A percentile compares a stretch with the other conserved stretches of the same genome.
phyloP scores from a whole-genome alignment of 2,113 vertebrate species.

The Tauraco erythrolophus region DNA sequence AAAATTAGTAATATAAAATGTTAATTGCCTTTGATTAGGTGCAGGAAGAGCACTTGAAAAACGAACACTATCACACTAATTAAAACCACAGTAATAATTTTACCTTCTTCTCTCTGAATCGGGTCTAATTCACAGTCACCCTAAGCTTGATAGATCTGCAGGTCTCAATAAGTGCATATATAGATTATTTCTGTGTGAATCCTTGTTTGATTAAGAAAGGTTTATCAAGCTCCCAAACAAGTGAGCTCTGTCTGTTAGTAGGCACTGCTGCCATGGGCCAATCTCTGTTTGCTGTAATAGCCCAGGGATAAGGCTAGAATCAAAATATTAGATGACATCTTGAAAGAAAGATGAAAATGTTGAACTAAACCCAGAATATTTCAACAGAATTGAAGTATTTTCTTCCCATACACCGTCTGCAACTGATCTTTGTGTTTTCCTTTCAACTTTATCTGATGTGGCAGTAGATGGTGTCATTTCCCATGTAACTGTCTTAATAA shows the following conservation, averaged over 20 bases:
- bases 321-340: background rate
- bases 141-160: background rate
- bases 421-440: background rate
- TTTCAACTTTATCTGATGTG: background rate
- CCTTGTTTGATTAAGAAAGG: background rate
- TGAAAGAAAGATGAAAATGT: background rate
- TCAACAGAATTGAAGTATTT: background rate
- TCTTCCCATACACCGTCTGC: accelerated
- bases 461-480: background rate
- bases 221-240: background rate
- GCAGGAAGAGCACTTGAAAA: background rate
- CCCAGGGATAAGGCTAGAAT: background rate
- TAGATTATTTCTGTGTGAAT: background rate
- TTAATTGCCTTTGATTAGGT: background rate
- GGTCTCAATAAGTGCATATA: background rate
- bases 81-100: background rate
- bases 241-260: background rate
- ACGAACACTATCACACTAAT: background rate
- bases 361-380: background rate
- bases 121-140: background rate
- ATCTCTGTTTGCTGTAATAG: background rate
- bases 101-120: background rate
- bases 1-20: background rate
- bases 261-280: background rate
- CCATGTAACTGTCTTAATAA: background rate